A percentile compares a stretch with the other conserved stretches of the same genome.
Evolutionary conservation across 2,888 invertebrate species (phyloP).

Genomic region (Chymomyza caudatula): DNA sequence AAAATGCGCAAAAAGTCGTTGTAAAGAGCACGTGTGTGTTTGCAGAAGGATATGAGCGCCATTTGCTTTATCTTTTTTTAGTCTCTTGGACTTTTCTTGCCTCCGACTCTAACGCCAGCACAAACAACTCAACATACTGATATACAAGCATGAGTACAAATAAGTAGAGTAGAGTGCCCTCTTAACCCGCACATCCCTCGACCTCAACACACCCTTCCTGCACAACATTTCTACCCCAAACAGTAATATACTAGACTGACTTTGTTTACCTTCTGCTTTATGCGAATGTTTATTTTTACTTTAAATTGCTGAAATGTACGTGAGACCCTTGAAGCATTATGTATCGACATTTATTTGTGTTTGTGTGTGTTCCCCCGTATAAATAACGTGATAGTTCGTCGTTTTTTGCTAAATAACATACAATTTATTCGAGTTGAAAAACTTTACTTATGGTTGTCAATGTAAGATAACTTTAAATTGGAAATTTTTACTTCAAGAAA

Average conservation of each 20-base stretch:
- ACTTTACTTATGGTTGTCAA: background rate
- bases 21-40: constrained; percentile 71
- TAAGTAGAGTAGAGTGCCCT: background rate
- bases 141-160: constrained; percentile 1
- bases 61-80: constrained; percentile 53
- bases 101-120: background rate
- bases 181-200: background rate
- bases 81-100: constrained; percentile 3
- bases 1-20: constrained; percentile 64
- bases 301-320: constrained; percentile 44
- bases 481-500: background rate
- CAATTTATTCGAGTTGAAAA: background rate
- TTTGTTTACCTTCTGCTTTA: constrained; percentile 60
- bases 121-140: constrained; percentile 2
- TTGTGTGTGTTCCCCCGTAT: background rate
- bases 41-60: constrained; percentile 62
- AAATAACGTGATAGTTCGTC: background rate
- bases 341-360: background rate
- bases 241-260: constrained; percentile 36
- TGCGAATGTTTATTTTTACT: constrained; percentile 49
- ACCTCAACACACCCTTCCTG: background rate
- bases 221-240: background rate
- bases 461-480: background rate
- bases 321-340: background rate
- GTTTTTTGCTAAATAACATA: background rate